Base-by-base conservation (phyloP, 2,888 invertebrate genomes). In the Diaperis boleti region DNA sequence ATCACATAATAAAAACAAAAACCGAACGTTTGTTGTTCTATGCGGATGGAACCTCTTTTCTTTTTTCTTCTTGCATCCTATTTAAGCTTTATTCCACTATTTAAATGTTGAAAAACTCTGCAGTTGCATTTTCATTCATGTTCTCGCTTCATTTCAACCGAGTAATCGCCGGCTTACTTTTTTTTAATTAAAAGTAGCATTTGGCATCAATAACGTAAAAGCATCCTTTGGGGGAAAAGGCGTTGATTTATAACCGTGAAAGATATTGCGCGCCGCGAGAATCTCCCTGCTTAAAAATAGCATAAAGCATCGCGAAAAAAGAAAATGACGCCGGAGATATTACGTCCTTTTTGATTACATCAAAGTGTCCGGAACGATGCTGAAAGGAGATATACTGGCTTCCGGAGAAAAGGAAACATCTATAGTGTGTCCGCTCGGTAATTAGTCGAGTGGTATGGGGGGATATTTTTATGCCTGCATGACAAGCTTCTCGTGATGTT, bases 171-270 rank as follows among this genome's bases (percentile, higher is more conserved):
- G 13, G 15, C 37, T 37, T 14, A 37, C 7, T 22, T 37, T 59
- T 49, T 57, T 59, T 59, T 59, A 47, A 59, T 59, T 59, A 59
- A 59, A 59, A 47, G 5, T 59, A 49, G 22, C 59, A 47, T 47
- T 49, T 41, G 49, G 59, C 59, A 41, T 59, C 59, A 59, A 59
- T 59, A 59, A 26, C 59, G 59, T 49, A 49, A 59, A 59, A 59
- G 49, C 59, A 41, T 59, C 47, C 49, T 59, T 49, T 59, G 47
- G 49, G n/a, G 49, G 47, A 45, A 47, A 33, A 33, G 18, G 59
- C 49, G 59, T 39, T 59, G 59, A 59, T 59, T 59, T 59, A 59
- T 59, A 59, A 33, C 59, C 18, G 39, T 47, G 35, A 59, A 59
- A 47, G 59, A 57, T 59, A 59, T 59, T 59, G 59, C 49, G 7